Conservation (phyloP, 2,113 vertebrate genomes). For the Tympanuchus pallidicinctus region DNA sequence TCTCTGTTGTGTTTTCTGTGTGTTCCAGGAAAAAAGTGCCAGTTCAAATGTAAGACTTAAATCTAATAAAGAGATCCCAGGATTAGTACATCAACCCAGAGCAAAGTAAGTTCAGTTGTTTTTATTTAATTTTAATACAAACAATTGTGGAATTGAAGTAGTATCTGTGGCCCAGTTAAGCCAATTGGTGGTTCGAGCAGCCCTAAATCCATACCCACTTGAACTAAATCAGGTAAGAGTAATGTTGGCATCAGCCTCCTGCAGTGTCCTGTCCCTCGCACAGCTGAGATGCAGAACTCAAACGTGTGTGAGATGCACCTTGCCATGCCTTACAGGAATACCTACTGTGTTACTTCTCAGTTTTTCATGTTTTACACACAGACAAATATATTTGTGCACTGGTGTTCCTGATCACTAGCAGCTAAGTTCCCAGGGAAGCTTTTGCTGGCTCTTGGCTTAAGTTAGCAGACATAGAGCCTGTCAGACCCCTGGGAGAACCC, state of each 20-base stretch:
- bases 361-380: neutral
- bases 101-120: constrained; percentile 80
- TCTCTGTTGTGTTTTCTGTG: constrained; percentile 26
- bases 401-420: accelerated
- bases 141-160: neutral
- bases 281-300: neutral
- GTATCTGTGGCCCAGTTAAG: neutral
- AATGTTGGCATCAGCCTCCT: accelerated
- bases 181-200: neutral
- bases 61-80: constrained; percentile 82
- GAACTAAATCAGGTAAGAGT: neutral
- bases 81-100: constrained; percentile 84
- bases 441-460: neutral
- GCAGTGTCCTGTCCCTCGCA: neutral
- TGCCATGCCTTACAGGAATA: neutral
- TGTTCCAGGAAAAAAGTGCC: constrained; percentile 87
- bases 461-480: neutral
- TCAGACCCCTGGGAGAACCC: neutral
- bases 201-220: neutral
- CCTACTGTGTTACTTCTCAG: neutral
- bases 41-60: constrained; percentile 82
- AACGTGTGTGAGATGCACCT: neutral
- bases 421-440: neutral
- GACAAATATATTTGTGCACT: neutral
- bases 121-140: neutral